Evolutionary conservation across 2,797 vertebrate species (phyloP), one percentile per base, ranked within the genome.

Genomic region (Anas bahamensis): DNA sequence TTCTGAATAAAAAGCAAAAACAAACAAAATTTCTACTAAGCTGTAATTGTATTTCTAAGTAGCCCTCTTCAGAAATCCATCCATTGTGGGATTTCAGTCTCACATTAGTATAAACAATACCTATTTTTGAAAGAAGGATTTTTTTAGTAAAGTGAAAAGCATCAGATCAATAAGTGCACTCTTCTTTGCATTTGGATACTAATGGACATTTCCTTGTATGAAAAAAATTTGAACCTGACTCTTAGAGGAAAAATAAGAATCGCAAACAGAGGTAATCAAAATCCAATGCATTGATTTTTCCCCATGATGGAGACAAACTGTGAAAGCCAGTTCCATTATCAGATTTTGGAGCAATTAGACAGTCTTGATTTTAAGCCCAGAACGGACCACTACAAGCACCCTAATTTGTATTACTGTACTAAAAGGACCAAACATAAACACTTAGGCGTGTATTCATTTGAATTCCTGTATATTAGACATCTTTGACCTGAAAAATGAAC

Each of bases 211-310:
- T 76, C 46, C 2, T 3, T 29, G 17, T 35, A 68, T 11, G 42
- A 4, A 16, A 37, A 80, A 76, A 17, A 17, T 68, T 70, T 71
- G 48, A 64, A 68, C 17, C 2, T n/a, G 24, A 83, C 17, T 71
- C 50, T 39, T 44, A 57, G 16, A 7, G 39, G 31, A 77, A 83
- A 89, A 86, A 28, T 5, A 71, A 35, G 15, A 80, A 68, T 48
- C 12, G 7, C 18, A 37, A 72, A 33, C 28, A 60, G 50, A 28
- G 10, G 37, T 18, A 83, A 41, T 9, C 53, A 37, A 83, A 86
- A 74, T 19, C 17, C 24, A 69, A 48, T 31, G 4, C 3, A 9
- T 0, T 17, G 10, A 0, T 16, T 79, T 50, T 44, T 8, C 23
- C 41, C 17, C n/a, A 39, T 17, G 12, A 59, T 10, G 23, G 15